These are phyloP conservation scores for Brachypalpus laphriformis DNA, from an alignment of 2,888 invertebrate species.

Conservation along the genomic window DNA sequence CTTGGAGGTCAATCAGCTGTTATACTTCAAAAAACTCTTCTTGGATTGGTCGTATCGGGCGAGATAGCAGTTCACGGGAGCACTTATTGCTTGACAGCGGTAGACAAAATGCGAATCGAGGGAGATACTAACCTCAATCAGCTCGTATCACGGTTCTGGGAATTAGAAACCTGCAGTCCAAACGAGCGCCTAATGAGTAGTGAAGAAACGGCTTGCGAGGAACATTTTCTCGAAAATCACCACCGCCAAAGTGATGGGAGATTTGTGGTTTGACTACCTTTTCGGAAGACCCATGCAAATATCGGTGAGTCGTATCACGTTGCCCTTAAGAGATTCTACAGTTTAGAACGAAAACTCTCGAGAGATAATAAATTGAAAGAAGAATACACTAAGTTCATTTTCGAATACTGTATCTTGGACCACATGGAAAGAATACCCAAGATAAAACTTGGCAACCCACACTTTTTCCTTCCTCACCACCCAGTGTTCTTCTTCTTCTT, in stretches of 20 bases:
- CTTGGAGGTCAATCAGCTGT: no score
- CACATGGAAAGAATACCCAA: no score
- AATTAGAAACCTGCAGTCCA: background rate
- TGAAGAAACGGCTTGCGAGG: background rate
- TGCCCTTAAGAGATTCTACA: background rate
- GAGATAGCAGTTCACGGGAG: background rate
- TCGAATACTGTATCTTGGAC: background rate
- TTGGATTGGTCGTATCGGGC: slow-evolving; percentile 2
- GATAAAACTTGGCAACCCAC: no score
- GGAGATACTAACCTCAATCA: background rate
- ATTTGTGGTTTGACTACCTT: background rate
- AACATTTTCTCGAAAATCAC: background rate
- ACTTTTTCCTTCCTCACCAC: no score
- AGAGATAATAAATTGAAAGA: background rate
- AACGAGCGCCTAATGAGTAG: background rate
- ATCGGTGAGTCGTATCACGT: background rate
- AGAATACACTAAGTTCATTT: background rate
- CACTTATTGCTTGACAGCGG: background rate
- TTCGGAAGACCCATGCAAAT: background rate
- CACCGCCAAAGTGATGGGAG: background rate
- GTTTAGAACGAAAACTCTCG: background rate
- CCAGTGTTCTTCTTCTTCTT: no score
- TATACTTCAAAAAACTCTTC: slow-evolving; percentile 21
- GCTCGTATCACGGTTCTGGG: slow-evolving; percentile 11
- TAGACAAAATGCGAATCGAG: no score